Percentiles rank a stretch among this genome's conserved stretches.
phyloP scores from a whole-genome alignment of 2,888 invertebrate genomes.

The Cepaea hortensis region DNA sequence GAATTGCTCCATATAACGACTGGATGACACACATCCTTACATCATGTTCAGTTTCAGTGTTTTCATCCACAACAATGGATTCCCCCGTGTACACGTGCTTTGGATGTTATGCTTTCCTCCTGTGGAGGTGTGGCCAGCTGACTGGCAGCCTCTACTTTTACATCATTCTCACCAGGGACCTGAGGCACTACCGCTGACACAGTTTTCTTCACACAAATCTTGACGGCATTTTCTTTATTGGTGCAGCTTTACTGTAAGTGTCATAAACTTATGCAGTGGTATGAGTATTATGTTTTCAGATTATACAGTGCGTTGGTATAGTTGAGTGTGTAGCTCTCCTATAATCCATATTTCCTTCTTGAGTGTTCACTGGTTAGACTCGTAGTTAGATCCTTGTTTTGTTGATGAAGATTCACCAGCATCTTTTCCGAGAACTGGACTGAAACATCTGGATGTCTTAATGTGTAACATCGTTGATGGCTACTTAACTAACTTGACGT shows the following conservation, averaged over 20 bases:
- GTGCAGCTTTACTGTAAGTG: slow-evolving; percentile 15
- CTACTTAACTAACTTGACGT: too few relatives aligned
- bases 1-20: not conserved
- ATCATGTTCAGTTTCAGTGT: slow-evolving; percentile 44
- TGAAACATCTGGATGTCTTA: too few relatives aligned
- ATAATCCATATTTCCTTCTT: not conserved
- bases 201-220: not conserved
- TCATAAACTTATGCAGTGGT: not conserved
- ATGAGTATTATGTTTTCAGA: not conserved
- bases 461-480: too few relatives aligned
- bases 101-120: slow-evolving; percentile 12
- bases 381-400: too few relatives aligned
- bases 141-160: slow-evolving; percentile 46
- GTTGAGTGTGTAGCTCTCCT: not conserved
- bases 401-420: too few relatives aligned
- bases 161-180: slow-evolving; percentile 42
- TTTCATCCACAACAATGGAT: slow-evolving; percentile 29
- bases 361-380: not conserved
- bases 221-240: not conserved
- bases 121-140: slow-evolving; percentile 39
- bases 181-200: slow-evolving; percentile 48
- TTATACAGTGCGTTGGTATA: not conserved
- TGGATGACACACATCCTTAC: not conserved
- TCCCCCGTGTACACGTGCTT: slow-evolving; percentile 30
- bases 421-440: too few relatives aligned